These are phyloP conservation scores for Xyliphius kryptos DNA, from an alignment of 2,113 vertebrate genomes.

Conservation along the genomic window DNA sequence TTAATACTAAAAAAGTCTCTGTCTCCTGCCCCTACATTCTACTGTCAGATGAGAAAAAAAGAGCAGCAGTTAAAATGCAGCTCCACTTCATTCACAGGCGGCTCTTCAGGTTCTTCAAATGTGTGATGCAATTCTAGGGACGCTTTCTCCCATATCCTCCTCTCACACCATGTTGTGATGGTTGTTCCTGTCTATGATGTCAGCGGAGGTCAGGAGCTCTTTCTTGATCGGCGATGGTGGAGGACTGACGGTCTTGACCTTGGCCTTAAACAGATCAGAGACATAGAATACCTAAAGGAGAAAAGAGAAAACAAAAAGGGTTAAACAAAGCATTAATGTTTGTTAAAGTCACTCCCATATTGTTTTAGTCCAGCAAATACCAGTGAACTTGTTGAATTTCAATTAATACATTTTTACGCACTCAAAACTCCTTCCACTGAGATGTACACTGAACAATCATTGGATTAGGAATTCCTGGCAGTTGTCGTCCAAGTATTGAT, in stretches of 20 bases:
- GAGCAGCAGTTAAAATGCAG: slow-evolving; percentile 10
- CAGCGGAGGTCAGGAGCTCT: slow-evolving; percentile 87
- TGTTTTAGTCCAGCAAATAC: no score
- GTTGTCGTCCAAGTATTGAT: no score
- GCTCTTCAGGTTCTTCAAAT: slow-evolving; percentile 43
- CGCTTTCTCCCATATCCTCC: slow-evolving; percentile 5
- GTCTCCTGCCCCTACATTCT: slow-evolving; percentile 96
- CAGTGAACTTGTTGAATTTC: no score
- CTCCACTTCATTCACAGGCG: slow-evolving; percentile 41
- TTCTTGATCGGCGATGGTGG: slow-evolving; percentile 80
- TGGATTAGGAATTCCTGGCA: no score
- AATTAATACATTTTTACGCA: no score
- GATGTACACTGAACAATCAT: no score
- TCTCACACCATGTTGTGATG: slow-evolving; percentile 87
- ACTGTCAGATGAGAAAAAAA: slow-evolving; percentile 90
- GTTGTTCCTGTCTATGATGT: slow-evolving; percentile 94
- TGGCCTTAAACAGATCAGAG: slow-evolving; percentile 90
- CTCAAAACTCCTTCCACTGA: no score
- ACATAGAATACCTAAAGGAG: slow-evolving; percentile 84
- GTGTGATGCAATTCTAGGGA: slow-evolving; percentile 10
- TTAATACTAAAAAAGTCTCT: slow-evolving; percentile 62
- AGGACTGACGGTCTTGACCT: slow-evolving; percentile 69
- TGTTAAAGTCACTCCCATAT: no score
- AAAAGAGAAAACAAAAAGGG: background rate
- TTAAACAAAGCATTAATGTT: no score